Conservation (phyloP, 1,140 invertebrate species). For the Andrena cerasifolii region DNA sequence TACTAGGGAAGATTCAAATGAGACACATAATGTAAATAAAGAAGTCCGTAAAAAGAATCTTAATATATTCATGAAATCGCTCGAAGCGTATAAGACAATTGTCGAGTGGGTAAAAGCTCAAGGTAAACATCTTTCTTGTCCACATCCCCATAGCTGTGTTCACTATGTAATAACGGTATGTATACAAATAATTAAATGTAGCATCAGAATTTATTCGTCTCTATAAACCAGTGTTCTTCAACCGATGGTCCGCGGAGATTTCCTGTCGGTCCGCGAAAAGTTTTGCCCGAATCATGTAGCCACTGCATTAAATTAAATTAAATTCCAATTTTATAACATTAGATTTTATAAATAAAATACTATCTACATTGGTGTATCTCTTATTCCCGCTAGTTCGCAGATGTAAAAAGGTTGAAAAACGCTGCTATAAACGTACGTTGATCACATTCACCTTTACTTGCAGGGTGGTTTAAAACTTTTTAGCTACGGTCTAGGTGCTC, state of each 20-base stretch:
- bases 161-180: conserved; percentile 83
- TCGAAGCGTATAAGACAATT: conserved; percentile 80
- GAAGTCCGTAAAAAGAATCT: conserved; percentile 70
- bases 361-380: too few species aligned
- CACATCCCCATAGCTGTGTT: conserved; percentile 85
- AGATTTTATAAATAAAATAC: too few species aligned
- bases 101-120: conserved; percentile 81
- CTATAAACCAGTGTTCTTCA: too few species aligned
- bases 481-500: conserved; percentile 83
- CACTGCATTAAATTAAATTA: too few species aligned
- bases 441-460: conserved; percentile 66
- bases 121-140: conserved; percentile 83
- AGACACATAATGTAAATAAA: conserved; percentile 42
- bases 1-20: not conserved
- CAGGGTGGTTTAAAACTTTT: conserved; percentile 85
- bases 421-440: conserved; percentile 31
- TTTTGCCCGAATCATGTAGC: too few species aligned
- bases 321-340: too few species aligned
- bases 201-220: too few species aligned
- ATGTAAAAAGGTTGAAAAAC: too few species aligned
- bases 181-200: conserved; percentile 39
- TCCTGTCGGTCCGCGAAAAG: too few species aligned
- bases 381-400: too few species aligned
- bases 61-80: conserved; percentile 77
- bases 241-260: too few species aligned